phyloP scores from a whole-genome alignment of 2,113 vertebrate genomes.

The Cygnus buccinator region DNA sequence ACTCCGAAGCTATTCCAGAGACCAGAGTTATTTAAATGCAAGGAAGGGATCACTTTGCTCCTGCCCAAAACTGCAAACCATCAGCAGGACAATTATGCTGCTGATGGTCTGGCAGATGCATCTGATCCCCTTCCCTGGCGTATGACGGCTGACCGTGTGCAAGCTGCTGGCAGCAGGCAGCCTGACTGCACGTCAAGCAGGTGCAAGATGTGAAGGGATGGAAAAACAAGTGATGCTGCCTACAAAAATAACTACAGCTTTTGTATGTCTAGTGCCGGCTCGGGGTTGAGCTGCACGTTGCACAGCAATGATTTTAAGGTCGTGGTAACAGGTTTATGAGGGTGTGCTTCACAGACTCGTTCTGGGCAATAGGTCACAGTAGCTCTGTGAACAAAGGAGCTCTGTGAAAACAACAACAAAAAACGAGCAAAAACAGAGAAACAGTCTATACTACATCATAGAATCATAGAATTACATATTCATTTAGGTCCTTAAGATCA shows the following conservation, averaged over 20 bases:
- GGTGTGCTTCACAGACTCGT: rapidly evolving
- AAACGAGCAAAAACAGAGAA: background rate
- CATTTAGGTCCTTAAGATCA: background rate
- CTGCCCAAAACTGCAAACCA: background rate
- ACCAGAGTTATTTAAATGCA: background rate
- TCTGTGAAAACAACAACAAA: background rate
- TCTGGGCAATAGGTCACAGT: rapidly evolving
- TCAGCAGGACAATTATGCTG: background rate
- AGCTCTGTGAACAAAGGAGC: background rate
- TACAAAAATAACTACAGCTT: background rate
- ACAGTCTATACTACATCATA: background rate
- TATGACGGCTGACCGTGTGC: rapidly evolving
- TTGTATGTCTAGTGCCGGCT: background rate
- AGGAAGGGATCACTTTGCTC: background rate
- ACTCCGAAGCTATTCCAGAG: background rate
- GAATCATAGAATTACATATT: background rate
- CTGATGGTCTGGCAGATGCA: background rate
- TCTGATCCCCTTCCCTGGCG: background rate
- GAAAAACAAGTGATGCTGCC: background rate
- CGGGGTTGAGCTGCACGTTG: background rate
- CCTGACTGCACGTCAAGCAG: background rate
- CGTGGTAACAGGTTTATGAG: background rate
- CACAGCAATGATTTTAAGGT: background rate
- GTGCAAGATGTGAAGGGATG: background rate
- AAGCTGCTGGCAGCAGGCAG: conserved; percentile 1